Percentiles rank a stretch among this genome's conserved stretches.
These are phyloP conservation scores for Hafferia zeledoni DNA, from an alignment of 2,797 vertebrate species.

Conservation along the genomic window DNA sequence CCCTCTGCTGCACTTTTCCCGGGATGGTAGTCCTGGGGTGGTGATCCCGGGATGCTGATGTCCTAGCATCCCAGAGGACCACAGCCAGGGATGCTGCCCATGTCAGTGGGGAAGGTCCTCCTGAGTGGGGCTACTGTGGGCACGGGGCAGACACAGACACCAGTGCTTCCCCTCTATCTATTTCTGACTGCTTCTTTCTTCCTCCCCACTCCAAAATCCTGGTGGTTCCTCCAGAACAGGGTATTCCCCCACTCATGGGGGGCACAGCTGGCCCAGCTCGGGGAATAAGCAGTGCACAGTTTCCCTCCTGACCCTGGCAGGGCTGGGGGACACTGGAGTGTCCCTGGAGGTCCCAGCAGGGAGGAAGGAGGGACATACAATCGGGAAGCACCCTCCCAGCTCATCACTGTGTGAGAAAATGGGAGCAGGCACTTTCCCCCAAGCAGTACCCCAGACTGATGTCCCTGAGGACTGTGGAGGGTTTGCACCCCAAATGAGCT, in stretches of 20 bases:
- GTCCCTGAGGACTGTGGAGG: fast-evolving
- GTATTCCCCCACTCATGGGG: neutral
- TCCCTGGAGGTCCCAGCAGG: neutral
- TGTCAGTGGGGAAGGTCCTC: neutral
- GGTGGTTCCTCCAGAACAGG: neutral
- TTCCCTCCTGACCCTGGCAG: neutral
- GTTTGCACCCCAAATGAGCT: neutral
- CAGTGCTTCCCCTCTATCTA: neutral
- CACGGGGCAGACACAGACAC: neutral
- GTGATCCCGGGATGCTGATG: neutral
- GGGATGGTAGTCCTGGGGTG: neutral
- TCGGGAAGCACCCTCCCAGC: neutral
- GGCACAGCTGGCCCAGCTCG: neutral
- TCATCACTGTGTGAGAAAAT: neutral
- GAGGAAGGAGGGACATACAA: neutral
- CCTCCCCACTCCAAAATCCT: neutral
- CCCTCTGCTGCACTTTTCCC: neutral
- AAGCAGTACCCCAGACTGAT: fast-evolving
- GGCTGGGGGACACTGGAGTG: neutral
- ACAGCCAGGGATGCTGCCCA: neutral
- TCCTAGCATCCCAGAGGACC: neutral
- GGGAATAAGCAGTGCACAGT: neutral
- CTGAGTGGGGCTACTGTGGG: fast-evolving
- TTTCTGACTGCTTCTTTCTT: slow-evolving; percentile 10
- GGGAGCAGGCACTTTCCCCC: neutral